phyloP scores from a whole-genome alignment of 2,888 invertebrate species.

The Elmis aenea region DNA sequence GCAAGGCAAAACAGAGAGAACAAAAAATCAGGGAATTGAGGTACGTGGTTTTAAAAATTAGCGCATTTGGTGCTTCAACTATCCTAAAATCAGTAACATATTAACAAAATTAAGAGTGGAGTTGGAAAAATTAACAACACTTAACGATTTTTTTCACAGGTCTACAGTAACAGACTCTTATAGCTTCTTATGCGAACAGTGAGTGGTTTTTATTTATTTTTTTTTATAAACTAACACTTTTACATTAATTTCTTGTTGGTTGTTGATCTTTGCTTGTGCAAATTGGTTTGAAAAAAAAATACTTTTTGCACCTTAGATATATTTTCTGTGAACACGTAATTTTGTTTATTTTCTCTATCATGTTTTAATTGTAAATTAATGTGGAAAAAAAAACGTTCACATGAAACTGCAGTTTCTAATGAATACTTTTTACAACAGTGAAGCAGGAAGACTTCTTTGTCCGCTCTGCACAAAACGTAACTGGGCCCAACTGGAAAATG shows the following conservation, averaged over 20 bases:
- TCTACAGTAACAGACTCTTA: slow-evolving; percentile 53
- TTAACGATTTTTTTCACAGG: slow-evolving; percentile 43
- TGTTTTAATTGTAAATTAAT: too few species aligned
- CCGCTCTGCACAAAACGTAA: slow-evolving; percentile 82
- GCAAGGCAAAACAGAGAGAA: slow-evolving; percentile 68
- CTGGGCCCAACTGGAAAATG: slow-evolving; percentile 86
- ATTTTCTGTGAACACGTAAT: too few species aligned
- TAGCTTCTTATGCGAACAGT: slow-evolving; percentile 57
- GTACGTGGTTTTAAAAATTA: slow-evolving; percentile 46
- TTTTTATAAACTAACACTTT: slow-evolving; percentile 5
- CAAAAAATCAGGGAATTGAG: slow-evolving; percentile 73
- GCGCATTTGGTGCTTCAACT: slow-evolving; percentile 5
- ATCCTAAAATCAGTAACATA: slow-evolving; percentile 1
- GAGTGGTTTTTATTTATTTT: slow-evolving; percentile 42
- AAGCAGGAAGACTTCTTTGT: slow-evolving; percentile 74
- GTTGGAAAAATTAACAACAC: slow-evolving; percentile 30
- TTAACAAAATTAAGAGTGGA: background rate
- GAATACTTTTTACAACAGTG: too few species aligned
- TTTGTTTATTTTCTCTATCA: too few species aligned
- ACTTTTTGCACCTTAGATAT: too few species aligned
- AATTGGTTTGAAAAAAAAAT: too few species aligned
- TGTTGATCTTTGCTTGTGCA: slow-evolving; percentile 3
- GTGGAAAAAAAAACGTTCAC: too few species aligned
- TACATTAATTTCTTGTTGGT: slow-evolving; percentile 3
- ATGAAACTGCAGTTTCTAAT: too few species aligned